These are phyloP conservation scores for Neoarius graeffei DNA, from an alignment of 2,113 vertebrate species.

Conservation along the genomic window DNA sequence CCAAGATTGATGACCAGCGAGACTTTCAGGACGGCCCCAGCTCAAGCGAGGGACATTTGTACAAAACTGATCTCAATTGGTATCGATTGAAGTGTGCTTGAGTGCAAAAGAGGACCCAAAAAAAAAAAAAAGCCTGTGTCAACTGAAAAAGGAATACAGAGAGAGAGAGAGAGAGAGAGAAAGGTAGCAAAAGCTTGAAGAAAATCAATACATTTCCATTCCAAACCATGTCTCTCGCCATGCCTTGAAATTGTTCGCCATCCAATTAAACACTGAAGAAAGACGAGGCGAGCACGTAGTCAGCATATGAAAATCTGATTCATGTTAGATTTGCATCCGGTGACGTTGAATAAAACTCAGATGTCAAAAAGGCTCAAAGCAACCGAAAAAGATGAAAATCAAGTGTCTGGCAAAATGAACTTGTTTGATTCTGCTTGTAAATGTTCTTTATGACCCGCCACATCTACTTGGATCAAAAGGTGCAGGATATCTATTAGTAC, in stretches of 20 bases:
- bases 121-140: slow-evolving; percentile 24
- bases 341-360: background rate
- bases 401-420: background rate
- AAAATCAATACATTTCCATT: slow-evolving; percentile 40
- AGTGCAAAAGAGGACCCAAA: slow-evolving; percentile 35
- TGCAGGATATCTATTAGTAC: too few species aligned
- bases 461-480: too few species aligned
- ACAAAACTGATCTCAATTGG: slow-evolving; percentile 31
- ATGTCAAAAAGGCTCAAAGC: background rate
- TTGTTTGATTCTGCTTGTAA: background rate
- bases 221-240: slow-evolving; percentile 1
- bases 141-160: slow-evolving; percentile 20
- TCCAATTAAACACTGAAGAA: slow-evolving; percentile 29
- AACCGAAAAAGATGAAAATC: background rate
- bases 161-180: background rate
- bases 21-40: background rate
- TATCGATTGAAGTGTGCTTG: slow-evolving; percentile 31
- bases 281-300: background rate
- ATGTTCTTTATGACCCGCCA: background rate
- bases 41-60: background rate
- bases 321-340: background rate
- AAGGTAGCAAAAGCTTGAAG: slow-evolving; percentile 21
- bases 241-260: slow-evolving; percentile 19
- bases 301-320: slow-evolving; percentile 19
- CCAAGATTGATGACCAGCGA: slow-evolving; percentile 14